A percentile compares a stretch with the other conserved stretches of the same genome.
Evolutionary conservation across 64 coral and sea anemone genomes (phyloP).

Genomic region (Hydrozoanthus tunicans): DNA sequence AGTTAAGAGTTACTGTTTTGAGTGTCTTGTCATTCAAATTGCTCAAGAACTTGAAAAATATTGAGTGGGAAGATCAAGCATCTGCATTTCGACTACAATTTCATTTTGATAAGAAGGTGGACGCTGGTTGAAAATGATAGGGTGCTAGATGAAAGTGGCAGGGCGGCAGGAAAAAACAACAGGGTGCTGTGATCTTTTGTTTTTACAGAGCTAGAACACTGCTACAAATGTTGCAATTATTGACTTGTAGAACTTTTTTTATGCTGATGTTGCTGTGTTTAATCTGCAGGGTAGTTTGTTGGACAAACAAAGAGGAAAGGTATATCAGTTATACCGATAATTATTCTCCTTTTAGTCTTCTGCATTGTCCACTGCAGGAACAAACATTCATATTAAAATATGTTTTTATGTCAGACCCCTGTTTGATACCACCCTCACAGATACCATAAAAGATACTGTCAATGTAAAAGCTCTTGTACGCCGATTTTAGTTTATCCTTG

Average conservation of each 20-base stretch:
- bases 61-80: too few species aligned
- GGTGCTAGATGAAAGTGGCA: too few species aligned
- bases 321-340: neutral
- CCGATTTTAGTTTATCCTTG: neutral
- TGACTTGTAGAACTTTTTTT: neutral
- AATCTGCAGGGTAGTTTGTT: constrained; percentile 31
- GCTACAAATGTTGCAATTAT: neutral
- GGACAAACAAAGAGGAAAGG: constrained; percentile 51
- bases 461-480: neutral
- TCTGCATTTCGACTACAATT: too few species aligned
- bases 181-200: too few species aligned
- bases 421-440: neutral
- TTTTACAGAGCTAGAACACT: too few species aligned
- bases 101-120: too few species aligned
- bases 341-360: neutral
- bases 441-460: neutral
- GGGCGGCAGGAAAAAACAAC: too few species aligned
- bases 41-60: too few species aligned
- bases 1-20: too few species aligned
- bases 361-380: constrained; percentile 35
- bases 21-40: too few species aligned
- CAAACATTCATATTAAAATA: neutral
- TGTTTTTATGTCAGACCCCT: too few species aligned
- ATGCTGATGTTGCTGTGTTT: constrained; percentile 52
- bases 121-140: too few species aligned